phyloP scores from a whole-genome alignment of 1,140 invertebrate genomes.

The Melipona quadrifasciata region DNA sequence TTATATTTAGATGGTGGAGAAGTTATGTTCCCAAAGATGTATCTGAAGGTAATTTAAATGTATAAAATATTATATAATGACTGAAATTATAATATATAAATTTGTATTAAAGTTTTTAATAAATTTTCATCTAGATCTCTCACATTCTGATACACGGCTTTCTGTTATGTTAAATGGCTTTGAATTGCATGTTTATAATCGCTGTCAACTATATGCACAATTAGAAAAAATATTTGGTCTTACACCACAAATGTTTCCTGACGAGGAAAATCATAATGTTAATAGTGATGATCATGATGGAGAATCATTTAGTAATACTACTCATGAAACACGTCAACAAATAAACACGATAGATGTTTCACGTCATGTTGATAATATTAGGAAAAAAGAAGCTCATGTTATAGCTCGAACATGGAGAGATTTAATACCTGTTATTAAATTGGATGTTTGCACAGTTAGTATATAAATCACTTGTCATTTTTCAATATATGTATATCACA shows the following conservation, averaged over 20 bases:
- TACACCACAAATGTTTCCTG: slow-evolving; percentile 88
- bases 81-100: slow-evolving; percentile 11
- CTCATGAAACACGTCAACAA: slow-evolving; percentile 84
- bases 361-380: slow-evolving; percentile 78
- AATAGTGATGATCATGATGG: slow-evolving; percentile 75
- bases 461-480: slow-evolving; percentile 14
- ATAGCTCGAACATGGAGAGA: slow-evolving; percentile 96
- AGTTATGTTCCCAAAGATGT: slow-evolving; percentile 97
- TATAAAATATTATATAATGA: background rate
- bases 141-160: slow-evolving; percentile 96
- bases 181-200: slow-evolving; percentile 97
- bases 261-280: slow-evolving; percentile 74
- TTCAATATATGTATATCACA: background rate
- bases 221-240: slow-evolving; percentile 95
- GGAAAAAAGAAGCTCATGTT: slow-evolving; percentile 81
- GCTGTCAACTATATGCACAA: slow-evolving; percentile 92
- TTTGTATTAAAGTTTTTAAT: slow-evolving; percentile 2
- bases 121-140: slow-evolving; percentile 90
- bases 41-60: slow-evolving; percentile 88
- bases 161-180: slow-evolving; percentile 97
- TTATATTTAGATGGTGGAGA: slow-evolving; percentile 98
- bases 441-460: slow-evolving; percentile 93
- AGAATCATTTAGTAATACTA: slow-evolving; percentile 79
- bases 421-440: slow-evolving; percentile 97
- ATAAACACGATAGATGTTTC: slow-evolving; percentile 84